phyloP scores from a whole-genome alignment of 2,113 vertebrate genomes.

The Alectura lathami region DNA sequence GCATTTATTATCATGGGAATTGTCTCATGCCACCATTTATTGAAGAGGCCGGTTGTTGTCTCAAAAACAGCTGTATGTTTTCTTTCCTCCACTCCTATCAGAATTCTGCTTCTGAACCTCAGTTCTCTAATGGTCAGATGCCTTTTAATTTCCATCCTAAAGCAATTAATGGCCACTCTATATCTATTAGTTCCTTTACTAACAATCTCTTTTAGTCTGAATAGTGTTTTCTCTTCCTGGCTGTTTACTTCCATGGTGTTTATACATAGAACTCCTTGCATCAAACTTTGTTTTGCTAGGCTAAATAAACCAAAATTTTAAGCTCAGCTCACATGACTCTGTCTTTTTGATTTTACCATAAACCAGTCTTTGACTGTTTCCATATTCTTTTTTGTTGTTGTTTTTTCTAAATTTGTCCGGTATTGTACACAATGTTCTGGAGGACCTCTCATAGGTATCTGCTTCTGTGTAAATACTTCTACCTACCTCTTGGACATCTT shows the following conservation, averaged over 20 bases:
- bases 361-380: not conserved
- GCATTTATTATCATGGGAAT: not conserved
- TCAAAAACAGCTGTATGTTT: not conserved
- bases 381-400: not conserved
- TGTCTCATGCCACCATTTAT: rapidly evolving
- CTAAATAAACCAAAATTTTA: not conserved
- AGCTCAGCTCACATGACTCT: not conserved
- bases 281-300: not conserved
- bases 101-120: not conserved
- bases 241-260: not conserved
- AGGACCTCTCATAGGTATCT: not conserved
- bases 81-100: not conserved
- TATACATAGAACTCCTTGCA: not conserved
- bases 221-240: not conserved
- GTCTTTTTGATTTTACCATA: not conserved
- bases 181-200: not conserved
- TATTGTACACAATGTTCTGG: not conserved
- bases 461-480: not conserved
- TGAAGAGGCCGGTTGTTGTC: not conserved
- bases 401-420: not conserved
- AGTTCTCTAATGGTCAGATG: not conserved
- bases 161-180: not conserved
- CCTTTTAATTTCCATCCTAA: not conserved
- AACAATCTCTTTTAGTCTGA: not conserved
- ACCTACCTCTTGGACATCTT: not conserved